These are phyloP conservation scores for Cyclura pinguis DNA, from an alignment of 2,797 vertebrate genomes.

Conservation along the genomic window DNA sequence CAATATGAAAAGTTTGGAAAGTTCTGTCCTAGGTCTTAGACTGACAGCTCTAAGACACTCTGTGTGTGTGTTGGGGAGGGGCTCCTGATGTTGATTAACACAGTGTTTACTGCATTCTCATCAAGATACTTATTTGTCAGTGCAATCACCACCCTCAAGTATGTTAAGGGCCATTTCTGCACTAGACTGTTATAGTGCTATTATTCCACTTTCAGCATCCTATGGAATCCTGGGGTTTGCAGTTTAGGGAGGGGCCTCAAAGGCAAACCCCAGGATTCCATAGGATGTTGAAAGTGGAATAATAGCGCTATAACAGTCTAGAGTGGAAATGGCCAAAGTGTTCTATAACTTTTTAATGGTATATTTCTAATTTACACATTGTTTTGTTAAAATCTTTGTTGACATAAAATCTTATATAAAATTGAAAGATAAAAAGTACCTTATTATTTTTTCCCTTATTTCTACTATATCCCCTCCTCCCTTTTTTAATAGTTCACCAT, in stretches of 20 bases:
- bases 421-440: neutral
- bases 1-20: too few relatives aligned
- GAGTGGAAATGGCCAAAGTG: too few relatives aligned
- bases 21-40: neutral
- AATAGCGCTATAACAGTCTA: too few relatives aligned
- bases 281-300: too few relatives aligned
- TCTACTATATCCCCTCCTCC: conserved; percentile 54
- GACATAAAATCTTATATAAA: neutral
- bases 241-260: too few relatives aligned
- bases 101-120: neutral
- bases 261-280: too few relatives aligned
- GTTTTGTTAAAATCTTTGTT: neutral
- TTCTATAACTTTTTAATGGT: neutral
- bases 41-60: neutral
- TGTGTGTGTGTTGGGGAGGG: too few relatives aligned
- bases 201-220: too few relatives aligned
- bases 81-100: neutral
- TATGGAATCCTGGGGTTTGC: too few relatives aligned
- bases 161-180: neutral
- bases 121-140: neutral
- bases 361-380: neutral
- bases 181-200: too few relatives aligned
- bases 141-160: neutral
- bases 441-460: conserved; percentile 54
- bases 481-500: conserved; percentile 62